Percentiles rank a stretch among this genome's conserved stretches.
These are phyloP conservation scores for Ariolimax columbianus DNA, from an alignment of 2,888 invertebrate genomes.

Conservation along the genomic window DNA sequence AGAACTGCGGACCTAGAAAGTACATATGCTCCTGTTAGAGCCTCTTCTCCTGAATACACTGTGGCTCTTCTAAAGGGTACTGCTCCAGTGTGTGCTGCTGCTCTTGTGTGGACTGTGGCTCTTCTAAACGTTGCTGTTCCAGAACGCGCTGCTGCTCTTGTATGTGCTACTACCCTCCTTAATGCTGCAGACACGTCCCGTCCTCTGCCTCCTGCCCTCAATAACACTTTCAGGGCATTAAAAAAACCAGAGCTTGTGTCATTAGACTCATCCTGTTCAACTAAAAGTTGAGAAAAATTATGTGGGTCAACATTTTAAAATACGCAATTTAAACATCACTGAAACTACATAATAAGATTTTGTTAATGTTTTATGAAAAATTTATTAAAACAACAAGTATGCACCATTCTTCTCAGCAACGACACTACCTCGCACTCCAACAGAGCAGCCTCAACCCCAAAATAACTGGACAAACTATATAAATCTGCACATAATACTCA, in stretches of 20 bases:
- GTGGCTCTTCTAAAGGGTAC: background rate
- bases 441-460: no score
- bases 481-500: no score
- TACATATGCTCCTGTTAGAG: background rate
- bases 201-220: background rate
- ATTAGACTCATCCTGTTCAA: constrained; percentile 62
- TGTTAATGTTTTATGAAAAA: no score
- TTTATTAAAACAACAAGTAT: no score
- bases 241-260: constrained; percentile 53
- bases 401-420: no score
- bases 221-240: background rate
- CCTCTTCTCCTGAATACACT: background rate
- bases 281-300: constrained; percentile 49
- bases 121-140: background rate
- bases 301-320: background rate
- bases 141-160: background rate
- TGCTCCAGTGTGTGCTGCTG: background rate
- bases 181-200: background rate
- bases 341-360: no score
- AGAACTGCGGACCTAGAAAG: background rate
- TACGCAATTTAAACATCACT: background rate
- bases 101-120: background rate
- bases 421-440: no score
- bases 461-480: no score
- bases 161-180: background rate